Conservation (phyloP, 1,140 invertebrate genomes). For the Rhyzopertha dominica region DNA sequence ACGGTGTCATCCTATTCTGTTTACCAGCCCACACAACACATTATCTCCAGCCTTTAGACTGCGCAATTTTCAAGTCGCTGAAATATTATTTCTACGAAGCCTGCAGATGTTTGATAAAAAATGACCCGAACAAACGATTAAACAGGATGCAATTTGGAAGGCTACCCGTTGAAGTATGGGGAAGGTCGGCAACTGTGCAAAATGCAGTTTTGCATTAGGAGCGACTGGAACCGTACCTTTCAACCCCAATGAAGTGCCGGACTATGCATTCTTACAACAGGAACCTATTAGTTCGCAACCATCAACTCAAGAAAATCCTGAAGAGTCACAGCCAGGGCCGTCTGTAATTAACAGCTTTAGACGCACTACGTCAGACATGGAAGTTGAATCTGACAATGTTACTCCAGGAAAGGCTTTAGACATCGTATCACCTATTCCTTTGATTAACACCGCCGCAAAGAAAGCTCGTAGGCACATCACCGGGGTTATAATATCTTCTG, state of each 20-base stretch:
- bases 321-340: too few relatives aligned
- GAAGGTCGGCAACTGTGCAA: not conserved
- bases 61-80: conserved; percentile 25
- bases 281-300: too few relatives aligned
- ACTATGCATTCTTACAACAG: not conserved
- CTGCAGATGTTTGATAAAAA: not conserved
- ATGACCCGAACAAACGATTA: not conserved
- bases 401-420: too few relatives aligned
- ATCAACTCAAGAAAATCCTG: too few relatives aligned
- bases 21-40: conserved; percentile 30
- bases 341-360: too few relatives aligned
- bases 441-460: too few relatives aligned
- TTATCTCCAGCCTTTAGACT: conserved; percentile 30
- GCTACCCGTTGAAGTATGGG: not conserved
- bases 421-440: too few relatives aligned
- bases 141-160: not conserved
- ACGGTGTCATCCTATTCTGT: conserved; percentile 29
- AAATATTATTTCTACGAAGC: conserved; percentile 9
- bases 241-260: not conserved
- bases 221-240: not conserved
- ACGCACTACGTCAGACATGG: too few relatives aligned
- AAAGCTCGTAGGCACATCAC: too few relatives aligned
- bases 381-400: too few relatives aligned
- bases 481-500: too few relatives aligned
- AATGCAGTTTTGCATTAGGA: not conserved